Conservation (phyloP, 1,140 invertebrate species). For the Sitophilus oryzae region DNA sequence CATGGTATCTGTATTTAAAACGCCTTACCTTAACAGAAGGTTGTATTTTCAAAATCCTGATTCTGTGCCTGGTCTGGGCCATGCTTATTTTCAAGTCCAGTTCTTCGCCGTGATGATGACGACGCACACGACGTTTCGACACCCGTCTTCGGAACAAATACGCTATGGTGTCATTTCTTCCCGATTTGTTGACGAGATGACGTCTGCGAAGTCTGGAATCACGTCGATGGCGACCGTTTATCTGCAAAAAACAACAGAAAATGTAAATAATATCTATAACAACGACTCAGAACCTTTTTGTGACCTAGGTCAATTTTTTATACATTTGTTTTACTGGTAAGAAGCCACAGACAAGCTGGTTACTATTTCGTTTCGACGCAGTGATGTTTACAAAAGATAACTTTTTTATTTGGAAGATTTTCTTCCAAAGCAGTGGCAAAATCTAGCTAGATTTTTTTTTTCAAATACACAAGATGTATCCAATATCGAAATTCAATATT, state of each 20-base stretch:
- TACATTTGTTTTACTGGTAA: no score
- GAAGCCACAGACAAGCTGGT: no score
- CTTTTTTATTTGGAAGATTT: no score
- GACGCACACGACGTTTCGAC: constrained; percentile 27
- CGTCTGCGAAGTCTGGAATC: constrained; percentile 37
- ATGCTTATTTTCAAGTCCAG: constrained; percentile 52
- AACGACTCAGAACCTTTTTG: no score
- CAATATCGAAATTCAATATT: no score
- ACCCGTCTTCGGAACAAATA: constrained; percentile 30
- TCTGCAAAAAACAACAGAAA: constrained; percentile 26
- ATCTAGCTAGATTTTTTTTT: no score
- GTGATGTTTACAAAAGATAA: no score
- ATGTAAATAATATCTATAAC: no score
- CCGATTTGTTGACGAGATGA: constrained; percentile 17
- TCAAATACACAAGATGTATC: no score
- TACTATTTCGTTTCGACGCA: no score
- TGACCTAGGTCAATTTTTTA: no score
- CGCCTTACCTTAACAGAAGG: constrained; percentile 55
- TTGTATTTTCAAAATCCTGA: constrained; percentile 57
- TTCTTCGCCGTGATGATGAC: constrained; percentile 47
- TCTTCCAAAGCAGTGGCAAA: no score
- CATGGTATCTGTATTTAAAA: neutral
- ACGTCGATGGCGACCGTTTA: constrained; percentile 45
- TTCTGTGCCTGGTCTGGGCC: constrained; percentile 57
- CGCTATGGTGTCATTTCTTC: constrained; percentile 27